Percentiles rank a stretch among this genome's conserved stretches.
Conservation (phyloP, 2,797 vertebrate genomes). For the Threskiornis aethiopicus region DNA sequence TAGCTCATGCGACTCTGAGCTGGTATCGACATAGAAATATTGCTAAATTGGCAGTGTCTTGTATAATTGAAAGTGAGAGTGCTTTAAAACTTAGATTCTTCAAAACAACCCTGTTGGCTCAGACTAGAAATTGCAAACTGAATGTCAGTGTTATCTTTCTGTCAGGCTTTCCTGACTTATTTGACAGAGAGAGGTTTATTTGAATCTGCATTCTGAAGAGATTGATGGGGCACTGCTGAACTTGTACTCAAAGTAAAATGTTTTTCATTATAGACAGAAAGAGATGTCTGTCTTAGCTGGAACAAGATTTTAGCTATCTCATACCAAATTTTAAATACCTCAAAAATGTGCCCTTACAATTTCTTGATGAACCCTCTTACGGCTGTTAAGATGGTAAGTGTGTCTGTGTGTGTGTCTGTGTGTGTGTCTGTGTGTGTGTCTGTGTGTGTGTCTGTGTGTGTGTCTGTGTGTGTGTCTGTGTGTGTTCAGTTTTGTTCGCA, state of each 20-base stretch:
- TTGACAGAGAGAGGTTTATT: neutral
- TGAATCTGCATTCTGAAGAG: neutral
- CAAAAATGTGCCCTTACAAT: neutral
- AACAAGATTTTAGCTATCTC: neutral
- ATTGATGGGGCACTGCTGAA: neutral
- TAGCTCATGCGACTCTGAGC: neutral
- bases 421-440: neutral
- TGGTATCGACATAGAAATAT: neutral
- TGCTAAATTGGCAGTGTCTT: neutral
- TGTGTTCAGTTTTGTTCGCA: neutral
- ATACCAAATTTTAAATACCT: neutral
- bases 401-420: neutral
- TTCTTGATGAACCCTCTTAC: neutral
- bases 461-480: neutral
- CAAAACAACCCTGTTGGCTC: neutral
- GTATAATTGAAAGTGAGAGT: neutral
- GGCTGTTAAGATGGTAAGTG: neutral
- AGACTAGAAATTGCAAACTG: neutral
- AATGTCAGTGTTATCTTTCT: neutral
- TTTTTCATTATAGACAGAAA: neutral
- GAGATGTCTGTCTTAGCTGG: neutral
- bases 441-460: neutral
- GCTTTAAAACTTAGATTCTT: neutral
- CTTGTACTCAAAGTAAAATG: neutral
- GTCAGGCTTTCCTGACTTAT: neutral